Percentiles rank a stretch among this genome's conserved stretches.
Conservation (phyloP, 2,113 vertebrate species). For the Tragelaphus imberbis region DNA sequence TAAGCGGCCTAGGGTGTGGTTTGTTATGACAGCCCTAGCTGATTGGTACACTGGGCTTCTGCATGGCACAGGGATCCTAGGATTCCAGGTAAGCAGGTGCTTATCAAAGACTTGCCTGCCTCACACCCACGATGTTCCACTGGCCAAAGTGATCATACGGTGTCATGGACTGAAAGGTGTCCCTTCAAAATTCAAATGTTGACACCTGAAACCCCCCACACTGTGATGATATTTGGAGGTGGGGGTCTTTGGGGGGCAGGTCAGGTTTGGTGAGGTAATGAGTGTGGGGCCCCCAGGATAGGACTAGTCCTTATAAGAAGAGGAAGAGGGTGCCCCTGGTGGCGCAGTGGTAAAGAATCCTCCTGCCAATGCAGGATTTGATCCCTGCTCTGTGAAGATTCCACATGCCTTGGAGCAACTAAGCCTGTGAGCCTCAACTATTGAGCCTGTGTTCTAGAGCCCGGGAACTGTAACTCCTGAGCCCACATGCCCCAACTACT, state of each 20-base stretch:
- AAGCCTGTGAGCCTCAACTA: neutral
- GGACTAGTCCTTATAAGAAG: neutral
- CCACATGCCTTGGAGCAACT: neutral
- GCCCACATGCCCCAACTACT: rapidly evolving
- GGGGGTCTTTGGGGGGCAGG: neutral
- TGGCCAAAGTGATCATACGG: neutral
- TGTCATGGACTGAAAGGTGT: neutral
- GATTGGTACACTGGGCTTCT: neutral
- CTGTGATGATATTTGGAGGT: neutral
- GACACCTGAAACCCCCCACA: neutral
- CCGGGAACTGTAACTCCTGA: neutral
- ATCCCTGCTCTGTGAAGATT: neutral
- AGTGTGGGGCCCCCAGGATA: neutral
- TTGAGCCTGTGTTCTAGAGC: neutral
- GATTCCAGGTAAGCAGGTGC: neutral
- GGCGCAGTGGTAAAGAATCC: neutral
- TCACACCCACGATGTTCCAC: neutral
- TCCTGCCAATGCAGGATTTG: neutral
- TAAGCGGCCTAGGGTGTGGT: neutral
- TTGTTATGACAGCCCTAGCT: neutral
- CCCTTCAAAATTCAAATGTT: neutral
- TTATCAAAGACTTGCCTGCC: neutral
- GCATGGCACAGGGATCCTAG: neutral
- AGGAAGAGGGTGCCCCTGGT: neutral
- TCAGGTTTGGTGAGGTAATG: neutral